A percentile compares a stretch with the other conserved stretches of the same genome.
phyloP scores from a whole-genome alignment of 2,888 invertebrate genomes.

The Ceriagrion tenellum region DNA sequence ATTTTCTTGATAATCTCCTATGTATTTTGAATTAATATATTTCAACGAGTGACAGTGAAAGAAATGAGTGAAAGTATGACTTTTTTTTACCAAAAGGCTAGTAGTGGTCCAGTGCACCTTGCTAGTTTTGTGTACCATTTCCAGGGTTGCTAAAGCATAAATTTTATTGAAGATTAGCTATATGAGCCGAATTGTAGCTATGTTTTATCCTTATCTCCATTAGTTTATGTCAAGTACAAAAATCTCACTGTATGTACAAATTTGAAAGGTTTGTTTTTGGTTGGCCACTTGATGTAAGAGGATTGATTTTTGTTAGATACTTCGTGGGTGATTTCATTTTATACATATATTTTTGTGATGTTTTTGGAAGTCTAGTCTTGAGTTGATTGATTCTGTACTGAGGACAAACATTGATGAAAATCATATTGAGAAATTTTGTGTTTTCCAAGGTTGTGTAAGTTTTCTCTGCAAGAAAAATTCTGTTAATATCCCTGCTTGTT shows the following conservation, averaged over 20 bases:
- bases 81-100: slow-evolving; percentile 55
- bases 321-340: slow-evolving; percentile 41
- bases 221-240: slow-evolving; percentile 64
- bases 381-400: slow-evolving; percentile 61
- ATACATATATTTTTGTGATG: slow-evolving; percentile 65
- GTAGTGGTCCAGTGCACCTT: slow-evolving; percentile 52
- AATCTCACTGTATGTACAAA: slow-evolving; percentile 63
- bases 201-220: slow-evolving; percentile 40
- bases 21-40: slow-evolving; percentile 59
- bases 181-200: slow-evolving; percentile 55
- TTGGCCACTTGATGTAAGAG: slow-evolving; percentile 29
- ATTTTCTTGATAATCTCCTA: slow-evolving; percentile 66
- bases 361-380: slow-evolving; percentile 64
- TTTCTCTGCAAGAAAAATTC: slow-evolving; percentile 21
- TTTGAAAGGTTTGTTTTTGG: slow-evolving; percentile 55
- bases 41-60: slow-evolving; percentile 49
- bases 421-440: slow-evolving; percentile 5
- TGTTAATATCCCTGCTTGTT: slow-evolving; percentile 49
- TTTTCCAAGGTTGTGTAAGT: slow-evolving; percentile 50
- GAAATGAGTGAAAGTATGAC: slow-evolving; percentile 61
- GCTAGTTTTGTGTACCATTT: slow-evolving; percentile 55
- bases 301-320: slow-evolving; percentile 47
- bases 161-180: slow-evolving; percentile 59
- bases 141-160: slow-evolving; percentile 58
- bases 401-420: slow-evolving; percentile 50